These are phyloP conservation scores for Callionymus lyra DNA, from an alignment of 2,113 vertebrate species.

Conservation along the genomic window DNA sequence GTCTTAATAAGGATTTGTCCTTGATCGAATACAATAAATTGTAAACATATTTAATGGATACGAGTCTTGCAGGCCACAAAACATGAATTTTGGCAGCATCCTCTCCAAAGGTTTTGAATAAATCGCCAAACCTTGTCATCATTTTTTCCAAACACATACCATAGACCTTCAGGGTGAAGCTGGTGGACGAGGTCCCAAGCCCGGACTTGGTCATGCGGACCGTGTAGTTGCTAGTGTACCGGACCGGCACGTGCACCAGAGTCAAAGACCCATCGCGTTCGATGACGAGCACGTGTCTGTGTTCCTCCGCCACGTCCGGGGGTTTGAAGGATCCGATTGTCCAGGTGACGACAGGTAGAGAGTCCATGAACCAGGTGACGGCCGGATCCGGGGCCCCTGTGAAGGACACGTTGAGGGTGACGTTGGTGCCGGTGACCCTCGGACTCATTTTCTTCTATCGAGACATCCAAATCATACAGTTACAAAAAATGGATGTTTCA, in stretches of 20 bases:
- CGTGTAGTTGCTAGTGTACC: conserved; percentile 32
- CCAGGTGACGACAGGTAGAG: conserved; percentile 39
- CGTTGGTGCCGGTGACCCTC: conserved; percentile 22
- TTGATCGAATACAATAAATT: no score
- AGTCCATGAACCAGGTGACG: conserved; percentile 42
- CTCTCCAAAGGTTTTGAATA: no score
- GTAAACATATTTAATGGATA: no score
- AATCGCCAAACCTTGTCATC: no score
- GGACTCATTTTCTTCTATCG: no score
- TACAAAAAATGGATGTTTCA: background rate
- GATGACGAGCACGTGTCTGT: conserved; percentile 15
- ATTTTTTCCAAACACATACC: conserved; percentile 62
- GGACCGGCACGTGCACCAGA: conserved; percentile 31
- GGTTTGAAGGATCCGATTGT: conserved; percentile 1
- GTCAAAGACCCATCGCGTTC: conserved; percentile 46
- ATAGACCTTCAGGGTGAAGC: conserved; percentile 51
- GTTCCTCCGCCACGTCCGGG: conserved; percentile 12
- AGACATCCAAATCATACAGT: no score
- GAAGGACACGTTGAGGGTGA: conserved; percentile 51
- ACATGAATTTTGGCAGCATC: no score
- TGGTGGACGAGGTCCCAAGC: background rate
- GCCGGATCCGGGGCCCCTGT: conserved; percentile 28
- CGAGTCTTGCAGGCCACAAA: no score
- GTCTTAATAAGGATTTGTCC: no score
- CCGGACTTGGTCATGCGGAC: conserved; percentile 47